A percentile compares a stretch with the other conserved stretches of the same genome.
Evolutionary conservation across 1,140 invertebrate genomes (phyloP).

Genomic region (Lucilia sericata): DNA sequence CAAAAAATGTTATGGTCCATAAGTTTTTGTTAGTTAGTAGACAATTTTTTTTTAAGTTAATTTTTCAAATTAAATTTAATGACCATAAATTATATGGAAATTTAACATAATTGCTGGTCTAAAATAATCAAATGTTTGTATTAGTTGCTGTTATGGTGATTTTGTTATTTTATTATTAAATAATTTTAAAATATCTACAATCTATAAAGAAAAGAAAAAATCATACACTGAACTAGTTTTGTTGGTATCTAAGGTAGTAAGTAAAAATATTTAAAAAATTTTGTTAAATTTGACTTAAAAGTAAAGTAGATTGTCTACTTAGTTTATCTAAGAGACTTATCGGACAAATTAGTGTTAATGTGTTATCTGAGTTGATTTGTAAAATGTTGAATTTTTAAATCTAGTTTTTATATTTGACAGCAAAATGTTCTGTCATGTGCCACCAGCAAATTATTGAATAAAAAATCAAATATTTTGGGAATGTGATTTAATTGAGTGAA

Average conservation of each 20-base stretch:
- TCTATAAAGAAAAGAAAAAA: too few relatives aligned
- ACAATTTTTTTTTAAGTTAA: conserved; percentile 12
- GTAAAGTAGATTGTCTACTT: not conserved
- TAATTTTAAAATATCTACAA: not conserved
- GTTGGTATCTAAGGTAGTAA: not conserved
- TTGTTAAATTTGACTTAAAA: not conserved
- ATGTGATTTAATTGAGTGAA: too few relatives aligned
- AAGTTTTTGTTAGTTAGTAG: not conserved
- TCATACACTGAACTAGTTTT: not conserved
- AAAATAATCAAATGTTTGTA: conserved; percentile 24
- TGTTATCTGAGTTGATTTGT: conserved; percentile 32
- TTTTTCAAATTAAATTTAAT: conserved; percentile 41
- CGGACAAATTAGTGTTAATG: conserved; percentile 40
- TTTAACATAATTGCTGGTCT: conserved; percentile 31
- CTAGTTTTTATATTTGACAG: not conserved
- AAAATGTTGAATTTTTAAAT: conserved; percentile 19
- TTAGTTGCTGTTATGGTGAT: not conserved
- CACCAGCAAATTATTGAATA: too few relatives aligned
- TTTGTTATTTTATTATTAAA: not conserved
- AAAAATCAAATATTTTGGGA: too few relatives aligned
- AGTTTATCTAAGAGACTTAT: conserved; percentile 32
- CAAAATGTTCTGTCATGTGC: too few relatives aligned
- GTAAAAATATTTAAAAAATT: not conserved
- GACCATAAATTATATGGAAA: conserved; percentile 40
- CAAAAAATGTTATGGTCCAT: not conserved